These are phyloP conservation scores for Tenebrio molitor DNA, from an alignment of 1,140 invertebrate genomes.

Conservation along the genomic window DNA sequence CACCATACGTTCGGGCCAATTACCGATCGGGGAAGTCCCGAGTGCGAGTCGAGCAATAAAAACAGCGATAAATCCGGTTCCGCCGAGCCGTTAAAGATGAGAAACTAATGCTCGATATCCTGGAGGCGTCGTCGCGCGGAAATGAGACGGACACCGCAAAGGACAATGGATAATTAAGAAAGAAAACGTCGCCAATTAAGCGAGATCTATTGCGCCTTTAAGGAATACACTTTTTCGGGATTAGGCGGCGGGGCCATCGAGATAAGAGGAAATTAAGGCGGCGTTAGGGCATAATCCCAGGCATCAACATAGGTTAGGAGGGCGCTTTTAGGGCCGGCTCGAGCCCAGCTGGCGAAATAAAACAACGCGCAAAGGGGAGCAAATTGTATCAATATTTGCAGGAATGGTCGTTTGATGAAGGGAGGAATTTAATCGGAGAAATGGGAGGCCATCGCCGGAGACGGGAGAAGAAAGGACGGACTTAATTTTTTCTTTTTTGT, in stretches of 20 bases:
- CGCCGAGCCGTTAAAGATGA: not conserved
- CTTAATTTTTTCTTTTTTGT: no score
- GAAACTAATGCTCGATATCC: constrained; percentile 10
- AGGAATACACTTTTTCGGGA: not conserved
- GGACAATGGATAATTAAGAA: constrained; percentile 8
- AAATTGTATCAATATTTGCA: no score
- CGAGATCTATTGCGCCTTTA: not conserved
- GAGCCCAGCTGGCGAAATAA: not conserved
- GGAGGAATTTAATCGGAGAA: no score
- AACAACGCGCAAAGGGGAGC: not conserved
- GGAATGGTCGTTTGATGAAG: no score
- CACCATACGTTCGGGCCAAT: not conserved
- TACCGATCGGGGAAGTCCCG: not conserved
- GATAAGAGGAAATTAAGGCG: not conserved
- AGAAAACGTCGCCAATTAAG: not conserved
- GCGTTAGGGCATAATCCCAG: not conserved
- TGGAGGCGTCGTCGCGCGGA: not conserved
- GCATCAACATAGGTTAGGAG: not conserved
- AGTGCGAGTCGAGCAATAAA: constrained; percentile 4
- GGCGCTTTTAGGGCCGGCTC: not conserved
- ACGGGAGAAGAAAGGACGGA: no score
- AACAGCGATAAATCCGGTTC: constrained; percentile 1
- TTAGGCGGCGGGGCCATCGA: not conserved
- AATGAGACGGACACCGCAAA: constrained; percentile 1
- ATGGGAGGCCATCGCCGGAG: no score